Percentiles rank a stretch among this genome's conserved stretches.
Evolutionary conservation across 2,888 invertebrate species (phyloP).

Genomic region (Laothoe populi): DNA sequence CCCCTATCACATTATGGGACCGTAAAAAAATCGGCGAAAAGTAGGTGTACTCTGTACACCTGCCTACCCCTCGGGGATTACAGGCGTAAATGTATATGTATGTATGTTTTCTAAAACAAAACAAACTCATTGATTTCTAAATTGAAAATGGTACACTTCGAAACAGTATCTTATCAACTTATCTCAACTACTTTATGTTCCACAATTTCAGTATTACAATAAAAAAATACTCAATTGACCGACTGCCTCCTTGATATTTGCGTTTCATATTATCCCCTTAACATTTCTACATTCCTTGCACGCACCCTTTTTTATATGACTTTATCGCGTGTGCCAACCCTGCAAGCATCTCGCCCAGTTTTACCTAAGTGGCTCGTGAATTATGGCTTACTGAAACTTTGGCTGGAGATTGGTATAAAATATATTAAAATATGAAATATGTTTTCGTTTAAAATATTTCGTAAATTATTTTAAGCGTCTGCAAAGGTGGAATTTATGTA

Average conservation of each 20-base stretch:
- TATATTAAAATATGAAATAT: conserved; percentile 24
- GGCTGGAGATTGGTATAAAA: conserved; percentile 28
- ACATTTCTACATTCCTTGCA: conserved; percentile 3
- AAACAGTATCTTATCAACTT: not conserved
- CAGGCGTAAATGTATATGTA: too few species aligned
- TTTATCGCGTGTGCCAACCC: conserved; percentile 11
- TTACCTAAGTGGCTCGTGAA: conserved; percentile 27
- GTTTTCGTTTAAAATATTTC: conserved; percentile 22
- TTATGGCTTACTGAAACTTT: conserved; percentile 28
- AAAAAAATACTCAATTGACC: not conserved
- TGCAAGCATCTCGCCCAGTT: conserved; percentile 23
- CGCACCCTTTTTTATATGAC: not conserved
- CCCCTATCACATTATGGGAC: too few species aligned
- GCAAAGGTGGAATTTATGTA: conserved; percentile 19
- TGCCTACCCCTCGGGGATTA: too few species aligned
- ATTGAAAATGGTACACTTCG: not conserved
- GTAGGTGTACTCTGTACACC: too few species aligned
- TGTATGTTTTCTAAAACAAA: not conserved
- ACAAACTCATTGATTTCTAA: not conserved
- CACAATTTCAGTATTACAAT: not conserved
- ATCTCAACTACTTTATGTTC: not conserved
- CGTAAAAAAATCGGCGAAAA: too few species aligned
- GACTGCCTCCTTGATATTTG: not conserved
- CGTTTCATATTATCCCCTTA: conserved; percentile 1
- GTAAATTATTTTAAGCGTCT: conserved; percentile 20